These are phyloP conservation scores for Rallus limicola DNA, from an alignment of 2,113 vertebrate genomes.

Conservation along the genomic window DNA sequence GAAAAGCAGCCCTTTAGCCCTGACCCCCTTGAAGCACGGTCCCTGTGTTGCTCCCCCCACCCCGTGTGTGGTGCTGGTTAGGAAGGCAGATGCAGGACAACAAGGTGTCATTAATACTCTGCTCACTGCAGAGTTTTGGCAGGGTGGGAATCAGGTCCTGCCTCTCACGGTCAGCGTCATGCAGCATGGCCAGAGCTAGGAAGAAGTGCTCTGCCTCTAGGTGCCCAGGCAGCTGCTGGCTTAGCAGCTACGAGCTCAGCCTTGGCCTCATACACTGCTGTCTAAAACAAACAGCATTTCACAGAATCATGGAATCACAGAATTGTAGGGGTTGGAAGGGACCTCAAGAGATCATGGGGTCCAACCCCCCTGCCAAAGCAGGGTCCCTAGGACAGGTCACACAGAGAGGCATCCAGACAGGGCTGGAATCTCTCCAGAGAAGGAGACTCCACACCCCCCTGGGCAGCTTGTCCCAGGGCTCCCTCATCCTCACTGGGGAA, in stretches of 20 bases:
- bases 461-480: too few species aligned
- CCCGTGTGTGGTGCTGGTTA: background rate
- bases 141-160: background rate
- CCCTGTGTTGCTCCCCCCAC: background rate
- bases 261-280: background rate
- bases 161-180: fast-evolving
- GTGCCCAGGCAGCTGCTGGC: background rate
- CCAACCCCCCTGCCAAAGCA: too few species aligned
- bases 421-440: too few species aligned
- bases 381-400: too few species aligned
- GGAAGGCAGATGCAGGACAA: background rate
- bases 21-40: fast-evolving
- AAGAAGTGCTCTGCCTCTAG: background rate
- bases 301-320: too few species aligned
- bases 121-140: background rate
- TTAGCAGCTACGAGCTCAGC: background rate
- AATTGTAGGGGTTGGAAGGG: too few species aligned
- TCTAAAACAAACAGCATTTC: background rate
- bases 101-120: background rate
- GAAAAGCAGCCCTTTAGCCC: background rate
- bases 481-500: too few species aligned
- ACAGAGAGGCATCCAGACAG: too few species aligned
- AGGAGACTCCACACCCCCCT: too few species aligned
- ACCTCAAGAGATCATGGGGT: too few species aligned
- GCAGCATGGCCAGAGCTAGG: fast-evolving